Base-by-base conservation (phyloP, 2,797 vertebrate genomes). In the Hippoglossus hippoglossus region DNA sequence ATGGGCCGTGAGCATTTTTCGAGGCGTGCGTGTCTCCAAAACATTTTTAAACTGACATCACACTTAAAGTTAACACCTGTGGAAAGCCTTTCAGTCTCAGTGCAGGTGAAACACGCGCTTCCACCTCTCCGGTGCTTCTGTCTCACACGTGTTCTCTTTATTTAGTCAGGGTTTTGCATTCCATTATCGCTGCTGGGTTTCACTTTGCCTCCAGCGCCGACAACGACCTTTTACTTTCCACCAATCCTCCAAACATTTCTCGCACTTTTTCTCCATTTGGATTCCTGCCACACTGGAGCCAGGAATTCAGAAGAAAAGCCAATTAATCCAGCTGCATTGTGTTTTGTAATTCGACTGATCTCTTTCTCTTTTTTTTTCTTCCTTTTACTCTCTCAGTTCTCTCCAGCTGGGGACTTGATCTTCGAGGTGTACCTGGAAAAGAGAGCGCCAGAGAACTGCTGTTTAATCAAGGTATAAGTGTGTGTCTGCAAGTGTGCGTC, bases 401-500 rank as follows among this genome's bases (percentile, higher is more conserved):
- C 96, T 65, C 98, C 97, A 67, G 97, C 97, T 79, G 98, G 97
- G 84, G 97, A 99, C 90, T 87, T 99, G 90, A 94, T 99, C 85
- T 96, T 98, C 75, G 97, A 98, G 90, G 97, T 98, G 31, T 99
- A 96, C 11, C 93, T 99, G 85, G 97, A 97, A 90, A 97, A 92
- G 87, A 97, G 95, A 78, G 94, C 94, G 60, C 96, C 96, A 1
- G 97, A 98, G 86, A 96, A 92, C 82, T 98, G 96, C 89, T 95
- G 96, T 89, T 96, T 98, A 92, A 96, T 99, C 88, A 96, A 97
- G 95, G 98, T 99, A 77, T 84, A 91, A 87, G 25, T 74, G 65
- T 22, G 62, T n/a, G 59, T 63, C 5, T 22, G n/a, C 18, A 28
- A 50, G 36, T n/a, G 26, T 49, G 26, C 16, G 36, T 22, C 51